Evolutionary conservation across 2,888 invertebrate genomes (phyloP), one percentile per base, ranked within the genome.

Genomic region (Pilophorus perplexus): DNA sequence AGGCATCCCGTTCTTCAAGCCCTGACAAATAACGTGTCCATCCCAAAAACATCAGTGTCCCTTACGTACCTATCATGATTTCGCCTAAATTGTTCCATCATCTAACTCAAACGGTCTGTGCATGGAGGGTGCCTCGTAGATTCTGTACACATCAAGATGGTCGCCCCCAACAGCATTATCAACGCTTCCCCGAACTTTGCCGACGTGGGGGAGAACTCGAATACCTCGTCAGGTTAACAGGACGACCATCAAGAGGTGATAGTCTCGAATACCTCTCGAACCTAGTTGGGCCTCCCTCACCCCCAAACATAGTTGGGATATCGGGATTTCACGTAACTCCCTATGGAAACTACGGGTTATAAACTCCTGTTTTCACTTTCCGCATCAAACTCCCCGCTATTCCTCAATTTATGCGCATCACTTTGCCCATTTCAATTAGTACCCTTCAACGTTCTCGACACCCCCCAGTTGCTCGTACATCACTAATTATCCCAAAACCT

Each of bases 341-440:
- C 23, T n/a, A n/a, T n/a, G n/a, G n/a, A n/a, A n/a, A n/a, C n/a
- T n/a, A n/a, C n/a, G n/a, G n/a, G n/a, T n/a, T n/a, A n/a, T n/a
- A n/a, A n/a, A 33, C 33, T 12, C 33, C 33, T 33, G 6, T 33
- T 33, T 12, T 12, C 33, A 12, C 12, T 12, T 33, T 6, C 6
- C 33, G 33, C 33, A 8, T 33, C 33, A 33, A 8, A 33, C 12
- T 33, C 33, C 33, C 6, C 33, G n/a, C n/a, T n/a, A n/a, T n/a
- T n/a, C 46, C 28, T 33, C 42, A 59, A 59, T 42, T 59, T 59
- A 59, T 59, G 59, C 59, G 59, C 59, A 59, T 59, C 59, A 59
- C 59, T 59, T 59, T 59, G 59, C 59, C 59, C 59, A 14, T n/a
- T 42, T 40, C 59, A 59, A 59, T 59, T 59, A 59, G 59, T 27